Evolutionary conservation across 2,888 invertebrate species (phyloP).

Genomic region (Nowickia ferox): DNA sequence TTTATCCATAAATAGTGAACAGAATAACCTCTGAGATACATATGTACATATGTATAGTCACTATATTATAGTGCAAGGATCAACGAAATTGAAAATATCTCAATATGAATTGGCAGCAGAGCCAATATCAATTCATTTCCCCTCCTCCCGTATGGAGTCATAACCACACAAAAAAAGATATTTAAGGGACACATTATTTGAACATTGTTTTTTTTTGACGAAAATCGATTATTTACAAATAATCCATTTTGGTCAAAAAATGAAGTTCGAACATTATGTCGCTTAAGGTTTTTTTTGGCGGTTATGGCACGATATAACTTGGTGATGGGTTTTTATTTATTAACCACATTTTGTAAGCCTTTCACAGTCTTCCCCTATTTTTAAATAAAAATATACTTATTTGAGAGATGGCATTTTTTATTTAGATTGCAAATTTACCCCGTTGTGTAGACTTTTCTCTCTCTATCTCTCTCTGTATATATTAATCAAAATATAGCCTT

Average conservation of each 20-base stretch:
- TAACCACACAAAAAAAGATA: too few species aligned
- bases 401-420: not conserved
- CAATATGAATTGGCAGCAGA: slow-evolving; percentile 7
- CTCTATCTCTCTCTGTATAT: not conserved
- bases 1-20: too few species aligned
- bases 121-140: not conserved
- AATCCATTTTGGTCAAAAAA: too few species aligned
- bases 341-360: not conserved
- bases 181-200: too few species aligned
- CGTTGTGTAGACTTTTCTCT: not conserved
- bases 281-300: too few species aligned
- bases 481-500: not conserved
- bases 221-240: not conserved
- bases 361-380: not conserved
- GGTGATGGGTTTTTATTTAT: not conserved
- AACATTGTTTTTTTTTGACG: too few species aligned
- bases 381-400: not conserved
- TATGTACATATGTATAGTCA: too few species aligned
- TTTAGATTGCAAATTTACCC: not conserved
- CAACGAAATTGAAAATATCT: not conserved
- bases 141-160: too few species aligned
- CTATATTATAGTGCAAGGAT: not conserved
- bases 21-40: slow-evolving; percentile 1
- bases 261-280: too few species aligned
- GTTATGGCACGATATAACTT: too few species aligned